Conservation (phyloP, 2,113 vertebrate genomes). For the Larimichthys crocea region DNA sequence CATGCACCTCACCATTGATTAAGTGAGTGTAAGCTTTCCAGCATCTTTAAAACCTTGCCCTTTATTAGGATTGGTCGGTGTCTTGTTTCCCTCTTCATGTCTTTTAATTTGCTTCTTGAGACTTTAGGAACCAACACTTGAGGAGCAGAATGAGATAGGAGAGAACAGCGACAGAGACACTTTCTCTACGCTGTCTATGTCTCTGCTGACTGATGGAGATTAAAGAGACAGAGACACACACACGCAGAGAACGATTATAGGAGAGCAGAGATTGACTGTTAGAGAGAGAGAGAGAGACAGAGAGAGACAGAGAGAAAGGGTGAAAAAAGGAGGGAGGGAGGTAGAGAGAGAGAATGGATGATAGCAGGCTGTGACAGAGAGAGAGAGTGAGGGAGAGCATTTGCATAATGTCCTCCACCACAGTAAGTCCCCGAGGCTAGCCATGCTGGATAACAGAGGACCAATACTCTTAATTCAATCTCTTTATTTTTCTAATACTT, state of each 20-base stretch:
- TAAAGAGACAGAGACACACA: conserved; percentile 71
- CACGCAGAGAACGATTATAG: conserved; percentile 81
- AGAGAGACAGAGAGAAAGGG: conserved; percentile 25
- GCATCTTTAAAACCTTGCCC: conserved; percentile 21
- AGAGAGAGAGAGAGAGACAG: conserved; percentile 51
- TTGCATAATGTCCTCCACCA: conserved; percentile 99
- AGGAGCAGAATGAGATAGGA: conserved; percentile 42
- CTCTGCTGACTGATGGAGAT: conserved; percentile 80
- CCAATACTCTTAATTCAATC: conserved; percentile 99
- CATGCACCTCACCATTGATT: background rate
- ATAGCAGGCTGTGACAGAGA: conserved; percentile 47
- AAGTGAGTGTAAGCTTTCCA: background rate
- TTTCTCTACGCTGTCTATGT: conserved; percentile 62
- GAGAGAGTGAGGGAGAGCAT: conserved; percentile 82
- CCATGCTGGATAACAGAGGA: conserved; percentile 97
- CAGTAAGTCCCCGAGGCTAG: conserved; percentile 95
- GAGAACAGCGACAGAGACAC: conserved; percentile 54
- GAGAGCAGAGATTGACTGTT: conserved; percentile 71
- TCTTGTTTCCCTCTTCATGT: conserved; percentile 9
- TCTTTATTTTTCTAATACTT: conserved; percentile 99
- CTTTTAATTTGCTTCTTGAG: conserved; percentile 50
- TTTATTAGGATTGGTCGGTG: background rate
- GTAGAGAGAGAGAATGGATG: conserved; percentile 46
- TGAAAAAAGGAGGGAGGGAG: conserved; percentile 49
- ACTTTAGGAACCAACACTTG: conserved; percentile 50